phyloP scores from a whole-genome alignment of 2,797 vertebrate species.

The Dermochelys coriacea region DNA sequence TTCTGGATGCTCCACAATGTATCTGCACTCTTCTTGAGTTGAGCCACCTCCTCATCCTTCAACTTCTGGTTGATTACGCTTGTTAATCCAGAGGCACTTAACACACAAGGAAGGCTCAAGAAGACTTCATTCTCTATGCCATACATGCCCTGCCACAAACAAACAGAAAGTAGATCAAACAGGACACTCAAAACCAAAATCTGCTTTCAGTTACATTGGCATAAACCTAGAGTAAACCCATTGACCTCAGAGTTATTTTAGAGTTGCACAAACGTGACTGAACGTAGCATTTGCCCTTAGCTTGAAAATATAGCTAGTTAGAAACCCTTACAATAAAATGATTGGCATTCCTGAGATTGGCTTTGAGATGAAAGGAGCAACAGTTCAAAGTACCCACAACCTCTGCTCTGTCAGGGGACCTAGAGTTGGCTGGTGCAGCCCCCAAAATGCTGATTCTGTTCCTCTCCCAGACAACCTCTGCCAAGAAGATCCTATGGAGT shows the following conservation, averaged over 20 bases:
- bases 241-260: not conserved
- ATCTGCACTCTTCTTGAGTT: conserved; percentile 92
- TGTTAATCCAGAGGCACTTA: conserved; percentile 87
- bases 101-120: conserved; percentile 92
- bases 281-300: not conserved
- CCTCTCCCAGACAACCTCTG: not conserved
- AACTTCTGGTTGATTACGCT: conserved; percentile 96
- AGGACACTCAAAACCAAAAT: not conserved
- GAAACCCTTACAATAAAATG: not conserved
- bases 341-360: not conserved
- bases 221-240: not conserved
- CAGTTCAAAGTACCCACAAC: not conserved
- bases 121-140: conserved; percentile 93
- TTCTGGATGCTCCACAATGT: conserved; percentile 96
- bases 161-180: not conserved
- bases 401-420: not conserved
- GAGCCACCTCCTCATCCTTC: conserved; percentile 87
- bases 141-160: conserved; percentile 87
- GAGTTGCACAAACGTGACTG: not conserved
- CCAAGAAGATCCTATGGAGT: not conserved
- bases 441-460: not conserved
- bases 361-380: not conserved
- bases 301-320: not conserved
- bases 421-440: not conserved
- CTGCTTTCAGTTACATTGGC: not conserved